These are phyloP conservation scores for Pangasius krempfi DNA, from an alignment of 2,797 vertebrate genomes.

Conservation along the genomic window DNA sequence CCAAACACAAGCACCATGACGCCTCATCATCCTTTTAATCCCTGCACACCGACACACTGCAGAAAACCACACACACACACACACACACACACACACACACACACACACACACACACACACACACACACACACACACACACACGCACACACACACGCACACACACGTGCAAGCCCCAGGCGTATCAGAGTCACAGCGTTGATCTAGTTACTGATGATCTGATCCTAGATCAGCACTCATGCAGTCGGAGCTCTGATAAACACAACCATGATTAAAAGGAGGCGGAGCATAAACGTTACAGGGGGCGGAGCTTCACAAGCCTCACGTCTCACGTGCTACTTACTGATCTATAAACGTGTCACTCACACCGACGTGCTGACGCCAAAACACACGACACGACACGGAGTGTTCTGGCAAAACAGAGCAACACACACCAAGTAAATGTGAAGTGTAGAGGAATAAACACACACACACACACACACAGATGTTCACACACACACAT, in stretches of 20 bases:
- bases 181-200: background rate
- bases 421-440: slow-evolving; percentile 2
- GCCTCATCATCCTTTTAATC: background rate
- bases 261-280: background rate
- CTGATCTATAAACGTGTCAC: background rate
- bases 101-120: background rate
- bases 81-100: background rate
- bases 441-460: background rate
- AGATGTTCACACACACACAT: background rate
- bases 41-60: background rate
- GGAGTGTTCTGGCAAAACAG: background rate
- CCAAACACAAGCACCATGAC: background rate
- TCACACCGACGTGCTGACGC: background rate
- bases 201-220: background rate
- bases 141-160: background rate
- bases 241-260: slow-evolving; percentile 2
- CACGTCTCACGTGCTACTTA: background rate
- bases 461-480: background rate
- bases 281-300: background rate
- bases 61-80: slow-evolving; percentile 1
- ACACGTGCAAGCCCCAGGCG: background rate
- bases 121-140: slow-evolving; percentile 15
- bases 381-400: background rate
- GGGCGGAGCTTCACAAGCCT: background rate
- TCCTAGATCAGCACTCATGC: slow-evolving; percentile 1